These are phyloP conservation scores for Rhopalosiphum padi DNA, from an alignment of 1,140 invertebrate genomes.

Conservation along the genomic window DNA sequence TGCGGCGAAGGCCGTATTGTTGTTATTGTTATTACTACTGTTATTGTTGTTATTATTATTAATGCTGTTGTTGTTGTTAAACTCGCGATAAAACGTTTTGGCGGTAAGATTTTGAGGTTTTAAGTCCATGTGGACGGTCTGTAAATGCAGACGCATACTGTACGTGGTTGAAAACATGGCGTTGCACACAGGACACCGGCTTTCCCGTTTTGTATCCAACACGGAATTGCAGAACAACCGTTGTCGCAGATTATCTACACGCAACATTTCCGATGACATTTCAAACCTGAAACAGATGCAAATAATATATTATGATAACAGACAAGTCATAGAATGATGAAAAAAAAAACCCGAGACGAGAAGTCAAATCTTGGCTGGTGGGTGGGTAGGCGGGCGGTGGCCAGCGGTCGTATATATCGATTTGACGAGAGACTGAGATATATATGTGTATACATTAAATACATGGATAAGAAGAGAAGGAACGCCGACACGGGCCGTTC, in stretches of 20 bases:
- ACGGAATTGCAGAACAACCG: slow-evolving; percentile 49
- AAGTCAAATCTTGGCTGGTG: not conserved
- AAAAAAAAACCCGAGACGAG: not conserved
- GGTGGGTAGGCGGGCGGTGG: not conserved
- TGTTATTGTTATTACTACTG: slow-evolving; percentile 39
- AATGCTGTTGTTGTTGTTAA: slow-evolving; percentile 43
- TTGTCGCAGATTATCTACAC: slow-evolving; percentile 52
- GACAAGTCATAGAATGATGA: not conserved
- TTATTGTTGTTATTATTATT: slow-evolving; percentile 12
- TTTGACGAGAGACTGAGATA: not conserved
- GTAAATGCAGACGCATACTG: slow-evolving; percentile 52
- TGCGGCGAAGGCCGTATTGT: not conserved
- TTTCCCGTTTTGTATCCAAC: slow-evolving; percentile 37
- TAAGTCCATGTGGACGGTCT: slow-evolving; percentile 43
- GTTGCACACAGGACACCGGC: slow-evolving; percentile 44
- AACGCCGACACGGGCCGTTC: not conserved
- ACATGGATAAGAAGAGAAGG: not conserved
- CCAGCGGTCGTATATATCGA: not conserved
- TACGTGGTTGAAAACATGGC: slow-evolving; percentile 50
- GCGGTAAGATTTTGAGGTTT: slow-evolving; percentile 34
- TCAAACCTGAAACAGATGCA: slow-evolving; percentile 41
- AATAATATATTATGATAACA: not conserved
- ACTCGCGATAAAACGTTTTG: slow-evolving; percentile 41
- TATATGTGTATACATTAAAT: not conserved
- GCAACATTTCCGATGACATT: slow-evolving; percentile 55